Base-by-base conservation (phyloP, 2,888 invertebrate species). In the Anaspis maculata region DNA sequence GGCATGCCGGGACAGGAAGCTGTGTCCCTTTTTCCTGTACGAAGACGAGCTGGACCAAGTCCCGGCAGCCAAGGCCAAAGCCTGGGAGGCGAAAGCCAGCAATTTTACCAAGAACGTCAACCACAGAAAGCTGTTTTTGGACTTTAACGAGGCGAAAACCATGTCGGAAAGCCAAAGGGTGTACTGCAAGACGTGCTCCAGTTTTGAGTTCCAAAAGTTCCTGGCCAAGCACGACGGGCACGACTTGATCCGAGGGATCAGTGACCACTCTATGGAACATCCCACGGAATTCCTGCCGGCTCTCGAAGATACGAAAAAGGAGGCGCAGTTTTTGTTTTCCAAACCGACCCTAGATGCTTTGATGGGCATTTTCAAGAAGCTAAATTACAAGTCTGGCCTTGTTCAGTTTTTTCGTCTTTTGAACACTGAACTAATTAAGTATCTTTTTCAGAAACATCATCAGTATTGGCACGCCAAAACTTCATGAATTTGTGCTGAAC, bases 271-370 rank as follows among this genome's bases (percentile, higher is more conserved):
- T 41, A 60, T 85, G 13, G 50, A 54, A 2, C 69, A 73, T 46
- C 84, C 87, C 0, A 77, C 83, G 0, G 69, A 72, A 33, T 71
- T 88, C 53, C 60, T 92, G 6, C 70, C 71, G 15, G 77, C 87
- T 1, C 55, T 83, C 9, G 76, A 79, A 26, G 76, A 84, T 64
- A 76, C 84, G 29, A 82, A 84, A 46, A 79, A 77, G 13, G 88
- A 90, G 64, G 92, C 92, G 0, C 92, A 92, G 61, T 92, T 85
- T 61, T 74, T 90, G 48, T 94, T 94, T 62, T 74, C 83, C 2
- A 70, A 76, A 41, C 72, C 74, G 41, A 72, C 85, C 14, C 70
- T 81, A 3, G 52, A 69, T 7, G 77, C 82, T 41, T 71, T 90
- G 10, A 56, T 77, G 7, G 69, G 74, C 12, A 76, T 80, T 46